phyloP scores from a whole-genome alignment of 2,797 vertebrate species.

The Chlorospingus semifuscus region DNA sequence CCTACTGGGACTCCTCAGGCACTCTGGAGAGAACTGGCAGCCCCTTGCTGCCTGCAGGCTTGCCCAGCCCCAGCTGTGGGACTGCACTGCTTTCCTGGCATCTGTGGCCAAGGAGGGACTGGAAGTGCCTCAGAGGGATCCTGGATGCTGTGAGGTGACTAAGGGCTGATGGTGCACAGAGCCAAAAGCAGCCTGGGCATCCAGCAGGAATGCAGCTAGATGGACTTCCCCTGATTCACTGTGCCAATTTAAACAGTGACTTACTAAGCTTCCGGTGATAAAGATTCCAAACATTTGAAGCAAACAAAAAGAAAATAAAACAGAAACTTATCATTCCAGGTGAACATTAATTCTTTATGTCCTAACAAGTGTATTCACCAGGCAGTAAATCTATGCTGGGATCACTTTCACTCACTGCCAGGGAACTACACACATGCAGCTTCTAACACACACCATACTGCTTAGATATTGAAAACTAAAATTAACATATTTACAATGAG shows the following conservation, averaged over 20 bases:
- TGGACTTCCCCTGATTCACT: neutral
- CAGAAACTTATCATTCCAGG: neutral
- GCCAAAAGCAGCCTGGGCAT: neutral
- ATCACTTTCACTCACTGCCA: conserved; percentile 32
- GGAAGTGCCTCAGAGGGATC: neutral
- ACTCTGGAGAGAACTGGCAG: neutral
- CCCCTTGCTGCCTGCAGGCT: neutral
- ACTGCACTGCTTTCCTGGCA: neutral
- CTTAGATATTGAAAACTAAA: conserved; percentile 49
- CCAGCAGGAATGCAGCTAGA: neutral
- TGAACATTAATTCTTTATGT: conserved; percentile 25
- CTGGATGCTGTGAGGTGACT: neutral
- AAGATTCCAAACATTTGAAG: conserved; percentile 13
- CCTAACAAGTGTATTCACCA: neutral
- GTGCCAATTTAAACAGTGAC: neutral
- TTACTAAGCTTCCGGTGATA: conserved; percentile 11
- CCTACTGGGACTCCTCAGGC: neutral
- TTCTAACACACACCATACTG: conserved; percentile 1
- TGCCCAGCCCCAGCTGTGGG: neutral
- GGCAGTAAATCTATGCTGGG: neutral
- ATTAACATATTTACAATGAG: conserved; percentile 66
- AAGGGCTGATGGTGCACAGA: neutral
- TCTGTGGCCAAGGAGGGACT: neutral
- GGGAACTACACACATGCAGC: conserved; percentile 2
- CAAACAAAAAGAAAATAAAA: conserved; percentile 17